Evolutionary conservation across 2,888 invertebrate species (phyloP), one percentile per base, ranked within the genome.

Genomic region (Lepidocyrtinus sp.): DNA sequence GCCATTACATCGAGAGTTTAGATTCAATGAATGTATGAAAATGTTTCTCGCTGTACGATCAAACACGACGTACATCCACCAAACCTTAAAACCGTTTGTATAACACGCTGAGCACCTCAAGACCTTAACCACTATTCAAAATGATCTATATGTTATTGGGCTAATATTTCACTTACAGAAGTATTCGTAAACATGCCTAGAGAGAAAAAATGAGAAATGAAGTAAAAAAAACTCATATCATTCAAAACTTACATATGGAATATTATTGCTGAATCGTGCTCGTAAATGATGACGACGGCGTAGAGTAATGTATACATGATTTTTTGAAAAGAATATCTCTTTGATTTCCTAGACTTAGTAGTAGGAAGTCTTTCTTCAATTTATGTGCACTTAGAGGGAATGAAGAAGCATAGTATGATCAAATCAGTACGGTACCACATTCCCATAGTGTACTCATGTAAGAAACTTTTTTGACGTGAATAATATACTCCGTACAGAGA

Each of bases 71-170:
- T 67, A 17, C 22, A 62, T 24, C 59, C 21, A 59, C 59, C 22
- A 59, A 59, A 59, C 59, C 59, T 21, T 36, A 59, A 59, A 59
- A 59, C 19, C 12, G 15, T 7, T 36, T 59, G n/a, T 59, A 21
- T 7, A 5, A 59, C 59, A 19, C 22, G 59, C 59, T 59, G 59
- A 59, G 59, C 59, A 50, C 50, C 50, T 17, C 2, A 50, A 50
- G 15, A 50, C 59, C 59, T 21, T 59, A 59, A 21, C 36, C 36
- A 36, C 12, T 36, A 7, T 36, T 36, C 12, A 12, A 5, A 36
- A 5, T 59, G 59, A 59, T 59, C 59, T 59, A 65, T 75, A 68
- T 75, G 75, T 75, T 68, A 75, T 69, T 75, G 75, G 46, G 75
- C 75, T 75, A 75, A 69, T 75, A 65, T 74, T n/a, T 50, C 59